Evolutionary conservation across 2,113 vertebrate genomes (phyloP), one percentile per base, ranked within the genome.

Genomic region (Salvelinus sp.): DNA sequence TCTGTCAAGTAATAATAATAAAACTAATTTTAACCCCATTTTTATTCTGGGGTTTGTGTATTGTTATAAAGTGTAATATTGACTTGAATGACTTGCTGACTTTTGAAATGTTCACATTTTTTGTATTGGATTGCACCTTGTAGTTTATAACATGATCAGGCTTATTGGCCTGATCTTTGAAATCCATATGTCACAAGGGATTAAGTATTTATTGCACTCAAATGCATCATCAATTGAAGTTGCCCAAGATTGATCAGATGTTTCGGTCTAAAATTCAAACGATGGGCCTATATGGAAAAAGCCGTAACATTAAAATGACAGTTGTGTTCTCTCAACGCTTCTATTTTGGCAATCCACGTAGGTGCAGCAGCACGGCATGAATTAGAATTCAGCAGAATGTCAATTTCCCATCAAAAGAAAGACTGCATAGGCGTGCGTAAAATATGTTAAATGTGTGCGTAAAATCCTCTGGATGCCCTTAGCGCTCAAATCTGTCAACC

Each of bases 21-120:
- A 62, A 16, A 54, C 90, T 92, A 94, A 87, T 95, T 95, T 93
- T 92, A 93, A 95, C 88, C 90, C 90, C 89, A 74, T 58, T n/a
- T n/a, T 23, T 48, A 13, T 28, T 28, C 25, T 1, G n/a, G 64
- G 22, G 20, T 48, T n/a, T 70, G 76, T 82, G 7, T 86, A 85
- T 48, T 73, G 38, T 44, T 44, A 44, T 10, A 44, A 69, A 4
- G 38, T 12, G 14, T n/a, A 69, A 68, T 47, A 13, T 47, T 6
- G 9, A 14, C 22, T 48, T 50, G 13, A 48, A 47, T 47, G 7
- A 44, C 38, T 54, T 44, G 38, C 9, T 38, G 38, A 38, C 38
- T 9, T 38, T 9, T 38, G 6, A 38, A 38, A 38, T 38, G 38
- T 38, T 38, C 7, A 60, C 1, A 27, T 54, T 18, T 87, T 77